These are phyloP conservation scores for Tinea semifulvella DNA, from an alignment of 2,888 invertebrate genomes.

Conservation along the genomic window DNA sequence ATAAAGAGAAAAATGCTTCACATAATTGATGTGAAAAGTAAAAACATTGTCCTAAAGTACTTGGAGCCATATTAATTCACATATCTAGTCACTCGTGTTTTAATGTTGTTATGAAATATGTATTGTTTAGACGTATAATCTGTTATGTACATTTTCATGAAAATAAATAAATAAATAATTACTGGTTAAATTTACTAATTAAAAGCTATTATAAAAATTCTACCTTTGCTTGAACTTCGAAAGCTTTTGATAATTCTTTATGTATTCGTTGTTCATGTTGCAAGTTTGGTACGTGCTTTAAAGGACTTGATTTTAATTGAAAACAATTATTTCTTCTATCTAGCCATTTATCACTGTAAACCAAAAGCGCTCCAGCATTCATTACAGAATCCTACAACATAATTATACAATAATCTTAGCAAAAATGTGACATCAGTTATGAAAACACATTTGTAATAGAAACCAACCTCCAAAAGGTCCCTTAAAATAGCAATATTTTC, in stretches of 20 bases:
- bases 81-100: too few relatives aligned
- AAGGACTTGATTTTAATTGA: constrained; percentile 32
- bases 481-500: constrained; percentile 37
- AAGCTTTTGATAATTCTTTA: constrained; percentile 36
- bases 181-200: neutral
- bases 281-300: constrained; percentile 26
- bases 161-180: too few relatives aligned
- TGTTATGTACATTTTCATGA: too few relatives aligned
- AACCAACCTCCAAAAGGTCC: constrained; percentile 41
- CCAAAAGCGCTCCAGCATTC: constrained; percentile 38
- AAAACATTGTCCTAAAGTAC: too few relatives aligned
- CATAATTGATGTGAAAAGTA: too few relatives aligned
- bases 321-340: constrained; percentile 30
- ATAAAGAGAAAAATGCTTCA: too few relatives aligned
- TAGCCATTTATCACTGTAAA: constrained; percentile 49
- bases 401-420: neutral
- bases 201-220: constrained; percentile 6
- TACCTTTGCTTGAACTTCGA: constrained; percentile 43
- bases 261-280: constrained; percentile 46
- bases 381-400: constrained; percentile 31
- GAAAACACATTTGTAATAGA: neutral
- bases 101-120: too few relatives aligned
- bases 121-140: too few relatives aligned
- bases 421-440: neutral
- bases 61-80: too few relatives aligned